Base-by-base conservation (phyloP, 2,113 vertebrate genomes). In the Callospermophilus lateralis region DNA sequence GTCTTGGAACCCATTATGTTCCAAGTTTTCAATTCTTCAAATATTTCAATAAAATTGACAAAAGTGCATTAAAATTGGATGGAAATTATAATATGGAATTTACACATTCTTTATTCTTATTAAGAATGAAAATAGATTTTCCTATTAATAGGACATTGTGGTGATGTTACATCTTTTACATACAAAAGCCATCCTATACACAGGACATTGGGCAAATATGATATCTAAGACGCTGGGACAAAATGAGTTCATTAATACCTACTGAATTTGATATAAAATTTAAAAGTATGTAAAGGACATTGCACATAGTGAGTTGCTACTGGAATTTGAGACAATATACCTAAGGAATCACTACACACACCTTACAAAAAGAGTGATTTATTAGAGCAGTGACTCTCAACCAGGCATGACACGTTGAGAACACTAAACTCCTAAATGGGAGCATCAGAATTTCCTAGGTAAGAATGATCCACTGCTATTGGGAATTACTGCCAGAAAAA, bases 401-500 rank as follows among this genome's bases (percentile, higher is more conserved):
- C 15, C 11, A 65, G 51, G 16, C 77, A 26, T 73, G 16, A 37
- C 1, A 85, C 67, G 15, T 17, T 30, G 17, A 67, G 61, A 87
- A 89, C 77, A 84, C 0, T 61, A 20, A 12, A 26, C 39, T 77
- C 48, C 12, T 34, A 77, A 76, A 74, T 22, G 39, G 10, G 19
- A 95, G 17, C 30, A 78, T 90, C 63, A 58, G 30, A 90, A 90
- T 90, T 92, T 68, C 32, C 45, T 48, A 13, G 9, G 51, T 68
- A 94, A 42, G 2, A 55, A 83, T 76, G 15, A 34, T 34, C 55
- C 20, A 53, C 24, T 70, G 39, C 63, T 67, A 78, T 10, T 77
- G 26, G 90, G 55, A 81, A 74, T 45, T 51, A 91, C 32, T 91
- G 74, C 34, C 78, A 76, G 45, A 65, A 89, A 95, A 89, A 95